Evolutionary conservation across 2,113 vertebrate genomes (phyloP), one percentile per base, ranked within the genome.

Genomic region (Hippocampus zosterae): DNA sequence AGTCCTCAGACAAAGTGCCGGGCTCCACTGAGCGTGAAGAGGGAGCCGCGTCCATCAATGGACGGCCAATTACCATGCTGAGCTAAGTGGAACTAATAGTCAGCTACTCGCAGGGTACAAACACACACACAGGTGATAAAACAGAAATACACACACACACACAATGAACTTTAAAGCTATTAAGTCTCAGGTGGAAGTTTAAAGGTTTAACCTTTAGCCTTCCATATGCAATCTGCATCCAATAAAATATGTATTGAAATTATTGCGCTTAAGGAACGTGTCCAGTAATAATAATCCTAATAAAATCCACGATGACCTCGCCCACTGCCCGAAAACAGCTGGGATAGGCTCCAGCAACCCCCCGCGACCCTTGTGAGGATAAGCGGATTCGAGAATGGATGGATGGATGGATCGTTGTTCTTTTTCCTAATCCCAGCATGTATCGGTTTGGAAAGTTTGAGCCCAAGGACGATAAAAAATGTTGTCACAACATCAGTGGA

Each of bases 11-110:
- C 85, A 86, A 86, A 84, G 81, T 85, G 74, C 79, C 64, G 81
- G 69, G 79, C 81, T 81, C 81, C 84, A 87, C 78, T 75, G 76
- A 90, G 87, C 80, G 83, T 88, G 87, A 84, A 87, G 81, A 84
- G 84, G 78, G 85, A 83, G 83, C 73, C 80, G 73, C 72, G 83
- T 86, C 85, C 85, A 85, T 89, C 89, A 85, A 77, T 88, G 83
- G 87, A 76, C 11, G 74, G 80, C 88, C 86, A 89, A 88, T 90
- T 90, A 88, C 84, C 83, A 89, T 72, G 78, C 89, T 83, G 84
- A 74, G 85, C 79, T 87, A 81, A 88, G 84, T 80, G 81, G 84
- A 87, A 84, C 83, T 87, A 83, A 89, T 85, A 88, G 85, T 70
- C 72, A 79, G 73, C 67, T 79, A 63, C 82, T 77, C 75, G 44